Evolutionary conservation across 2,113 vertebrate genomes (phyloP).

Genomic region (Sphaerodactylus townsendi): DNA sequence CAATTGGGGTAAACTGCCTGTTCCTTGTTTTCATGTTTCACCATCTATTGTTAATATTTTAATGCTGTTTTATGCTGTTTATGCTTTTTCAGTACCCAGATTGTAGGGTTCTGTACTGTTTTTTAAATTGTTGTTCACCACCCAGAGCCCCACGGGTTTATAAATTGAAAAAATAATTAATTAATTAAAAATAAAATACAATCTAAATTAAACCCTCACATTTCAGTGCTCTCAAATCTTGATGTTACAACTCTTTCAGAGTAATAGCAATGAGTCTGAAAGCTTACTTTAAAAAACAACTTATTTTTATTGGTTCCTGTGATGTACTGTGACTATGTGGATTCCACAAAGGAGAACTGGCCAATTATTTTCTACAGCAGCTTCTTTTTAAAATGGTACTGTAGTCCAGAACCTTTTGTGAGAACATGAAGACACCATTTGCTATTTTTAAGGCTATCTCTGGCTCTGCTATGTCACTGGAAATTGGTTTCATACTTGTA

Average conservation of each 20-base stretch:
- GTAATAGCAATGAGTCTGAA: background rate
- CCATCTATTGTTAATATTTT: too few species aligned
- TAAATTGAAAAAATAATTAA: too few species aligned
- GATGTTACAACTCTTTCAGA: background rate
- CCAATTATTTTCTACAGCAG: accelerated
- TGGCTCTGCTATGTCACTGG: background rate
- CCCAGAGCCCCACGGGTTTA: too few species aligned
- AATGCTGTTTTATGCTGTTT: too few species aligned
- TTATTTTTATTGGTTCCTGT: background rate
- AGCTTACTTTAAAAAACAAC: background rate
- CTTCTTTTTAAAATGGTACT: background rate
- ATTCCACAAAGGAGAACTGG: background rate
- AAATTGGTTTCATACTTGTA: background rate
- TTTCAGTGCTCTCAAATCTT: background rate
- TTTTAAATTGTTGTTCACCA: too few species aligned
- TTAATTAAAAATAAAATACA: too few species aligned
- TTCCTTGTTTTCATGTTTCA: background rate
- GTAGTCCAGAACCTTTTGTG: background rate
- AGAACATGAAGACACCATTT: too few species aligned
- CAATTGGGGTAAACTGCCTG: background rate
- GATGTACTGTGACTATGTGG: background rate
- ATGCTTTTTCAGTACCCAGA: too few species aligned
- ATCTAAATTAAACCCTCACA: background rate
- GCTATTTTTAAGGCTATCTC: background rate
- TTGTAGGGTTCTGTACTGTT: too few species aligned